Base-by-base conservation (phyloP, 2,888 invertebrate genomes). In the Erebia ligea region DNA sequence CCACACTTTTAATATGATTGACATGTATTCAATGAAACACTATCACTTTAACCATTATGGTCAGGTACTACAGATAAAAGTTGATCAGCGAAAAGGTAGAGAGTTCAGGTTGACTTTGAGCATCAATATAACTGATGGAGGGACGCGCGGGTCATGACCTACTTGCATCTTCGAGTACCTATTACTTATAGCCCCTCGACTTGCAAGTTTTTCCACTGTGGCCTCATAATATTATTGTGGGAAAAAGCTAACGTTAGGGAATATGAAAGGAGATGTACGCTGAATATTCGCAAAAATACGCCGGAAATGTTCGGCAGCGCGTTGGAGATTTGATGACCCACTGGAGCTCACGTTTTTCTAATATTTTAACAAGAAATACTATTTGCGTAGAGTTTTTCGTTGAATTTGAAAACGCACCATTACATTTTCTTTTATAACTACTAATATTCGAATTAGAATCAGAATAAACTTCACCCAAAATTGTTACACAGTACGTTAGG, bases 151-250 rank as follows among this genome's bases (percentile, higher is more conserved):
- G 65, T 54, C 65, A 21, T 56, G 65, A 65, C 54, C 65, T 56
- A 65, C 54, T 65, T 65, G 54, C 65, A 56, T 65, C 65, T 65
- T 65, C 65, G 54, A 65, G 52, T 19, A 54, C 54, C 54, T 65
- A 50, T 65, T 65, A 65, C 65, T 52, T 42, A 54, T 65, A 19
- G 25, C 15, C 62, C 42, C 62, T 21, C 40, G 42, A 42, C 42
- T 63, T 34, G 50, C 21, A 63, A 63, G 15, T 50, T 63, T 50
- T 63, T 25, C 50, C 63, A 50, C 63, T 50, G 63, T 63, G 50
- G 34, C 48, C 21, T 52, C n/a, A 63, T 63, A 52, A 34, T 63
- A 52, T 63, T 63, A 63, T 52, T 63, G 50, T 63, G 34, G 50
- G 48, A n/a, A 52, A 63, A 63, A 63, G 34, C 63, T 63, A 17